Conservation (phyloP, 2,113 vertebrate species). For the Orthonyx spaldingii region DNA sequence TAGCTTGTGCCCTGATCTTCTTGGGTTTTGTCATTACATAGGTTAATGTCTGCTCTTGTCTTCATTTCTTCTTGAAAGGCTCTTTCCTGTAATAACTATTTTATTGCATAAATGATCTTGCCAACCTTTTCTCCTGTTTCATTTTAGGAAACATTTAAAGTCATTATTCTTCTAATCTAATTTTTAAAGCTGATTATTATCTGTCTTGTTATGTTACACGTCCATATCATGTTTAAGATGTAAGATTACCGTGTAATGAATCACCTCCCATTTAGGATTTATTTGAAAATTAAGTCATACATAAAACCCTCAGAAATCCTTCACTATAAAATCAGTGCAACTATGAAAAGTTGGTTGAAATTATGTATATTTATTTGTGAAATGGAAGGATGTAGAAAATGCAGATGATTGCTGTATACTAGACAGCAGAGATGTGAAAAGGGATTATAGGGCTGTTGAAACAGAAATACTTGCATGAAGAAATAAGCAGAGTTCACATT, state of each 20-base stretch:
- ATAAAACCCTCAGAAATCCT: background rate
- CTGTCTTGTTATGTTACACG: constrained; percentile 1
- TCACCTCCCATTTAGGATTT: background rate
- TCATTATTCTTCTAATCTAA: constrained; percentile 32
- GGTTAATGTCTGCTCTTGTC: background rate
- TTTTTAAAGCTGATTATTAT: constrained; percentile 58
- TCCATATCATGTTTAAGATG: background rate
- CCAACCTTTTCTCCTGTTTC: background rate
- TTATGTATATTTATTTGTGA: background rate
- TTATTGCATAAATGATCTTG: background rate
- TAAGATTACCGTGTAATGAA: constrained; percentile 7
- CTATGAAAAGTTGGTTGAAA: constrained; percentile 4
- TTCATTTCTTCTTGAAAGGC: background rate
- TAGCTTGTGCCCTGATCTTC: background rate
- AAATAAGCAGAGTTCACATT: background rate
- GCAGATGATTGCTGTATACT: background rate
- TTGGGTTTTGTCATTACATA: background rate
- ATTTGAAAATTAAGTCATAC: constrained; percentile 38
- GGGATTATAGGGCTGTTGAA: background rate
- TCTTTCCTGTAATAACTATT: background rate
- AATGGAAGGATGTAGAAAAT: background rate
- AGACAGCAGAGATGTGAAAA: background rate
- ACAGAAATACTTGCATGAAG: background rate
- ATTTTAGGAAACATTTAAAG: background rate
- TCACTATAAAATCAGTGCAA: constrained; percentile 1